Conservation (phyloP, 2,113 vertebrate genomes). For the Oreochromis spilurus region DNA sequence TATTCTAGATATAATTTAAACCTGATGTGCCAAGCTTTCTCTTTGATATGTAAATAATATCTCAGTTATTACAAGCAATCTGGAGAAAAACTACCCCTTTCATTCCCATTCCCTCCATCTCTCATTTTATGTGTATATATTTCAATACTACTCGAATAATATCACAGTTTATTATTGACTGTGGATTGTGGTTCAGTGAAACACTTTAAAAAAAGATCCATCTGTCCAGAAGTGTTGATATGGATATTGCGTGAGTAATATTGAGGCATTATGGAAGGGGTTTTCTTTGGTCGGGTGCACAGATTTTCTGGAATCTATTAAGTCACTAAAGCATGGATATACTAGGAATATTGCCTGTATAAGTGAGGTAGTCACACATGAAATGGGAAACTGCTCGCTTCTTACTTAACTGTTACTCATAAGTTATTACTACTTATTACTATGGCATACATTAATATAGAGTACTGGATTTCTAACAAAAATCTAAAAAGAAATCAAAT, state of each 20-base stretch:
- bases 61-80: neutral
- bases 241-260: constrained; percentile 33
- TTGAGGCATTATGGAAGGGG: neutral
- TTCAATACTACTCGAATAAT: constrained; percentile 49
- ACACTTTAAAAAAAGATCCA: constrained; percentile 50
- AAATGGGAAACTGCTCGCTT: neutral
- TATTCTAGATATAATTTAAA: neutral
- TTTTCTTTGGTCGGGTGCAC: neutral
- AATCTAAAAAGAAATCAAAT: neutral
- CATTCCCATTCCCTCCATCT: neutral
- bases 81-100: neutral
- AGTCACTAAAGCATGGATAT: neutral
- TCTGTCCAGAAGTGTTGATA: constrained; percentile 9
- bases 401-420: neutral
- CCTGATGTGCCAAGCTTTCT: neutral
- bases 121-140: constrained; percentile 28
- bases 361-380: neutral
- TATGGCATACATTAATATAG: neutral
- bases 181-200: constrained; percentile 35
- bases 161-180: constrained; percentile 53
- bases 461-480: neutral
- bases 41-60: neutral
- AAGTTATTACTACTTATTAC: neutral
- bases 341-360: neutral
- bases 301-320: constrained; percentile 11